These are phyloP conservation scores for Panagrolaimus sp. DNA, from an alignment of 1,140 invertebrate species.

Conservation along the genomic window DNA sequence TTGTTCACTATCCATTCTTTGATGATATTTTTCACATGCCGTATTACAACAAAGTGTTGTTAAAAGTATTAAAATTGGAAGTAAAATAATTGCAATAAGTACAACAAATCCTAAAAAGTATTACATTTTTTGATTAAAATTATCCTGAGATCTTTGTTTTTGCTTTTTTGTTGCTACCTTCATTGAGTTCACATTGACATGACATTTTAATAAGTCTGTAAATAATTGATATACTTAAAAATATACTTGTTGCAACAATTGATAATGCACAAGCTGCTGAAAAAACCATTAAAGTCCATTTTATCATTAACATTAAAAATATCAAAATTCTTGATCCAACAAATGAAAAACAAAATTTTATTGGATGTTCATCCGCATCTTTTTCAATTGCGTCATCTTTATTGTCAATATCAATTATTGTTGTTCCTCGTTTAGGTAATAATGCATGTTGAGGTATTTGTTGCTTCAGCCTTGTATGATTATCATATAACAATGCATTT, in stretches of 20 bases:
- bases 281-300: slow-evolving; percentile 35
- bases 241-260: slow-evolving; percentile 27
- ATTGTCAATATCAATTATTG: too few relatives aligned
- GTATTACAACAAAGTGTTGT: slow-evolving; percentile 39
- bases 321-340: slow-evolving; percentile 26
- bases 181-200: slow-evolving; percentile 35
- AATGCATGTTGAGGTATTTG: too few relatives aligned
- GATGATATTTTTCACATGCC: slow-evolving; percentile 30
- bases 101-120: slow-evolving; percentile 30
- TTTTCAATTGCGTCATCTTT: slow-evolving; percentile 8
- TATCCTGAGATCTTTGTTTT: too few relatives aligned
- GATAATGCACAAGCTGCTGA: slow-evolving; percentile 23
- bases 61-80: slow-evolving; percentile 36
- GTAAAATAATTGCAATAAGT: slow-evolving; percentile 33
- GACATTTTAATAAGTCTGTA: slow-evolving; percentile 31
- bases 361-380: background rate
- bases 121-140: background rate
- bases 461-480: too few relatives aligned
- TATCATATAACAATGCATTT: too few relatives aligned
- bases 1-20: background rate
- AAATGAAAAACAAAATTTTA: slow-evolving; percentile 4
- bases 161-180: slow-evolving; percentile 19
- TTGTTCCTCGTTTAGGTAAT: too few relatives aligned
- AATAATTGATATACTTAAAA: slow-evolving; percentile 33
- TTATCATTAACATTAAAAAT: slow-evolving; percentile 29